These are phyloP conservation scores for Dasyurus viverrinus DNA, from an alignment of 2,113 vertebrate species.

Conservation along the genomic window DNA sequence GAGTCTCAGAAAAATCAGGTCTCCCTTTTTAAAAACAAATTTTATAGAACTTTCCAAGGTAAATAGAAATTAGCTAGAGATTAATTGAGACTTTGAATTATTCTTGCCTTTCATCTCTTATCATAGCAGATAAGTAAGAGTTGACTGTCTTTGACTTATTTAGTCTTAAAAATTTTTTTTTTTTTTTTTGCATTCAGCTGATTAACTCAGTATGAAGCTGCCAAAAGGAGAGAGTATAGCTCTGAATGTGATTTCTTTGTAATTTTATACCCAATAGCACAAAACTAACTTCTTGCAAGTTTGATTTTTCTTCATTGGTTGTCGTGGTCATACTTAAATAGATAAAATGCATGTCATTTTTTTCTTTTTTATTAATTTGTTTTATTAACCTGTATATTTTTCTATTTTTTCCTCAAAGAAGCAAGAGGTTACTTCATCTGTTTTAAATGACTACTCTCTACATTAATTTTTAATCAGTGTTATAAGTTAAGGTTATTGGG, in stretches of 20 bases:
- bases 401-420: not conserved
- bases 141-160: constrained; percentile 26
- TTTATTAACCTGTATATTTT: constrained; percentile 1
- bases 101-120: not conserved
- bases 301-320: constrained; percentile 19
- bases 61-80: constrained; percentile 31
- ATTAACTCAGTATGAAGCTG: not conserved
- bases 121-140: constrained; percentile 30
- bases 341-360: constrained; percentile 3
- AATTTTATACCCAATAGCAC: constrained; percentile 9
- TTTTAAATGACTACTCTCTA: constrained; percentile 35
- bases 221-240: not conserved
- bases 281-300: constrained; percentile 10
- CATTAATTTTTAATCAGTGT: constrained; percentile 23
- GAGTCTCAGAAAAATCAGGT: constrained; percentile 36
- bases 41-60: constrained; percentile 26
- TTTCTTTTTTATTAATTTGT: not conserved
- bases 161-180: constrained; percentile 11
- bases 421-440: not conserved
- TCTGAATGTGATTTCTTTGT: constrained; percentile 27
- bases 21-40: not conserved
- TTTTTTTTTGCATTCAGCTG: not conserved
- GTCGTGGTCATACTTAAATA: not conserved
- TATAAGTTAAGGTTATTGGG: constrained; percentile 7
- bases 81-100: constrained; percentile 28